Base-by-base conservation (phyloP, 2,888 invertebrate species). In the Neoaliturus tenellus region DNA sequence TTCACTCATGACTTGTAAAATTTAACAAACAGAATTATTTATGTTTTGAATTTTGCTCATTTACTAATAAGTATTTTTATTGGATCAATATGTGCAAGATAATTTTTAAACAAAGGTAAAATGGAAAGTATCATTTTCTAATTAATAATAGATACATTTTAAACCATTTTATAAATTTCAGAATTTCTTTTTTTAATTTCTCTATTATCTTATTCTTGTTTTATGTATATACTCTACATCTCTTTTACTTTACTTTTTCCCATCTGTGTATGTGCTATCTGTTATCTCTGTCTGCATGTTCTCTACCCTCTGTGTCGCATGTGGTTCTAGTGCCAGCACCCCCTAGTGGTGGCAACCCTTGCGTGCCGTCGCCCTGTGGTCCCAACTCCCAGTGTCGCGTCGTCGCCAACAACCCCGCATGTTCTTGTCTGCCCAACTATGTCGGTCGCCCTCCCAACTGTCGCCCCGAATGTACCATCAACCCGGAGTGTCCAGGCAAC, bases 401-500 rank as follows among this genome's bases (percentile, higher is more conserved):
- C 80, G 93, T 95, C 86, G 95, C 95, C 86, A 94, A 94, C 88
- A 95, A 94, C 87, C 94, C 96, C 28, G 95, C 95, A 62, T 97
- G 97, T 89, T 96, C 96, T 85, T 97, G 97, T 90, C 91, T 95
- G 88, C 92, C 94, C 73, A 94, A 95, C 89, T 97, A 95, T 89
- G 92, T 96, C 84, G 97, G 98, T 75, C 93, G 96, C 88, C 93
- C 97, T 62, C 97, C 97, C 51, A 96, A 96, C 90, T 97, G 97
- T 89, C 93, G 97, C 71, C 97, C 97, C 31, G 96, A 97, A 92
- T 97, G 97, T 91, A 93, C 95, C 62, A 95, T 95, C 88, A 96
- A 96, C 88, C 95, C 95, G 87, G 97, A 97, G 91, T 98, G 98
- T 89, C 93, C 96, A 17, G 95, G 95, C 88, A 95, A 96, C 90